Base-by-base conservation (phyloP, 2,113 vertebrate species). In the Nothobranchius kuhntae region DNA sequence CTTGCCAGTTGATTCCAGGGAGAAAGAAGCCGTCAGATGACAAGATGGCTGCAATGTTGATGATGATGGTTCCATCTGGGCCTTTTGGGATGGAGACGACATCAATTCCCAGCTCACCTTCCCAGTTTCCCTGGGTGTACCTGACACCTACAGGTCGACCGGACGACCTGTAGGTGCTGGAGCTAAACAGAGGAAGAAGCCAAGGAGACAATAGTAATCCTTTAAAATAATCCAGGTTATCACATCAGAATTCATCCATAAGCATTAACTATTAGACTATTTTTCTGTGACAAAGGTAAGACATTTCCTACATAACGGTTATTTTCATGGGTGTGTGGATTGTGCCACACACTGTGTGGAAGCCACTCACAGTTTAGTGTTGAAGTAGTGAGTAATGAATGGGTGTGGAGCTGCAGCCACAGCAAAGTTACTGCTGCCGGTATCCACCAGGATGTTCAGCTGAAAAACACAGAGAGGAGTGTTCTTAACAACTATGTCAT, bases 341-440 rank as follows among this genome's bases (percentile, higher is more conserved):
- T 42, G 15, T 56, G 3, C 15, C 36, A 26, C n/a, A 30, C 30
- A 30, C 30, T 30, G 30, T 30, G 30, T 30, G 30, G 30, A 4
- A 35, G 59, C 13, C 21, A 85, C 93, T 94, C 78, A 94, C 93
- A 90, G 84, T 9, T 70, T 69, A 0, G 87, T 80, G 71, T 95
- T 75, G 86, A 95, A 99, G 92, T 94, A 98, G 55, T 92, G 81
- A 15, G 92, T 92, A 65, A 96, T 86, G 85, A 95, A 93, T 21
- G 91, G 71, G 81, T 96, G 92, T 6, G 94, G 86, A 11, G 94
- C 93, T 0, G 95, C 96, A 0, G 96, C 96, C 69, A 99, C 96
- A 0, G 98, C 97, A 66, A 99, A 99, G 93, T 98, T 99, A 81
- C 98, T 99, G 94, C 98, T 99, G 54, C 98, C 98, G 0, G 98